phyloP scores from a whole-genome alignment of 2,797 vertebrate genomes.

The Fringilla coelebs region DNA sequence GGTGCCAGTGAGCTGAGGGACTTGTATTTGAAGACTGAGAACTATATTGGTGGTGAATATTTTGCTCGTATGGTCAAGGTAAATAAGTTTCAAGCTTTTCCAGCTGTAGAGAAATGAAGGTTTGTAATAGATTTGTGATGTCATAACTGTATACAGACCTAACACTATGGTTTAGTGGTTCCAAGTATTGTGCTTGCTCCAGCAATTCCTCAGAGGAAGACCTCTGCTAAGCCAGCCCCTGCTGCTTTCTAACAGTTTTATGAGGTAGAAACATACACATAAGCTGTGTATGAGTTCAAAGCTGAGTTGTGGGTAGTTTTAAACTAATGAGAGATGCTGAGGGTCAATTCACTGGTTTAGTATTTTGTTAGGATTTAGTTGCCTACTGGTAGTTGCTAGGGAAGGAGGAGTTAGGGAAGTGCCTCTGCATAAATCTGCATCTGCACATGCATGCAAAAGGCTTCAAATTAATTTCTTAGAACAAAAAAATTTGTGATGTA shows the following conservation, averaged over 20 bases:
- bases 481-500: not conserved
- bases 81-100: not conserved
- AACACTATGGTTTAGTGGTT: not conserved
- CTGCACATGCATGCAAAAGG: not conserved
- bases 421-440: not conserved
- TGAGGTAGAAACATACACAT: not conserved
- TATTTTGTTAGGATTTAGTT: not conserved
- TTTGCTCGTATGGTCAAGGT: slow-evolving; percentile 97
- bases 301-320: not conserved
- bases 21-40: slow-evolving; percentile 94
- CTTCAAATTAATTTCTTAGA: not conserved
- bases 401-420: not conserved
- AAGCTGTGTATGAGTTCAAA: not conserved
- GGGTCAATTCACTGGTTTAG: not conserved
- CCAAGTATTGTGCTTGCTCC: not conserved
- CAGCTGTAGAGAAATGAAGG: not conserved
- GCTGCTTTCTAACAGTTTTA: not conserved
- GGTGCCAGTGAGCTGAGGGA: slow-evolving; percentile 95
- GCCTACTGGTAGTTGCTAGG: not conserved
- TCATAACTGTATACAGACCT: not conserved
- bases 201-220: not conserved
- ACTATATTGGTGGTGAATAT: slow-evolving; percentile 92
- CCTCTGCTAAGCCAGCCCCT: not conserved
- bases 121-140: not conserved
- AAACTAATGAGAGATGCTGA: not conserved